Evolutionary conservation across 2,797 vertebrate genomes (phyloP).

Genomic region (Octomys mimax): DNA sequence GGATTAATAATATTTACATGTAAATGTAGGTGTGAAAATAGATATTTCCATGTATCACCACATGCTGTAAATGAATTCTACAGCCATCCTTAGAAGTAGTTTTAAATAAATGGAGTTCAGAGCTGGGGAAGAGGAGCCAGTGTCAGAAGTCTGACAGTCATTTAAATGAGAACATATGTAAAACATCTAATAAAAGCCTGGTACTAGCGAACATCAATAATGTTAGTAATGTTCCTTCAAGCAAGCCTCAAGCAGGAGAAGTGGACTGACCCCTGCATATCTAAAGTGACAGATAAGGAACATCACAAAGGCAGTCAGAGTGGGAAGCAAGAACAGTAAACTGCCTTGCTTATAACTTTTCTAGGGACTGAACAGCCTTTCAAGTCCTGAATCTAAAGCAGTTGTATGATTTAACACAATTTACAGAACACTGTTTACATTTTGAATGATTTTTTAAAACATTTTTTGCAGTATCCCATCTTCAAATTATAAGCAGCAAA

Average conservation of each 20-base stretch:
- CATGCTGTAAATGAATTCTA: not conserved
- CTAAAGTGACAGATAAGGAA: not conserved
- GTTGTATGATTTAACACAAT: not conserved
- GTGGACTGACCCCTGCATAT: not conserved
- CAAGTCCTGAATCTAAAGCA: not conserved
- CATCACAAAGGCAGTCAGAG: not conserved
- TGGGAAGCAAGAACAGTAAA: not conserved
- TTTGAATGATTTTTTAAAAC: conserved; percentile 49
- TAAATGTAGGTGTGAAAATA: not conserved
- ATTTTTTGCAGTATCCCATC: not conserved
- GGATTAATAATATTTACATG: not conserved
- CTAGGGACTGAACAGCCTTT: not conserved
- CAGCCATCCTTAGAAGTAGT: not conserved
- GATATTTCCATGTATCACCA: not conserved
- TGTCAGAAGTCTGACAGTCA: not conserved
- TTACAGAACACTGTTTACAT: not conserved
- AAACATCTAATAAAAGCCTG: not conserved
- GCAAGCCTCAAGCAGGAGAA: not conserved
- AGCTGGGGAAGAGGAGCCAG: not conserved
- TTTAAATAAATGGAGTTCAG: not conserved
- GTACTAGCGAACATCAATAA: not conserved
- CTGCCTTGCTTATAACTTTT: not conserved
- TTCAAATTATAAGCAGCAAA: conserved; percentile 45
- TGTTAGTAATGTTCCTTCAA: not conserved
- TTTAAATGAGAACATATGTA: not conserved